Conservation (phyloP, 1,140 invertebrate species). For the Chymomyza costata region DNA sequence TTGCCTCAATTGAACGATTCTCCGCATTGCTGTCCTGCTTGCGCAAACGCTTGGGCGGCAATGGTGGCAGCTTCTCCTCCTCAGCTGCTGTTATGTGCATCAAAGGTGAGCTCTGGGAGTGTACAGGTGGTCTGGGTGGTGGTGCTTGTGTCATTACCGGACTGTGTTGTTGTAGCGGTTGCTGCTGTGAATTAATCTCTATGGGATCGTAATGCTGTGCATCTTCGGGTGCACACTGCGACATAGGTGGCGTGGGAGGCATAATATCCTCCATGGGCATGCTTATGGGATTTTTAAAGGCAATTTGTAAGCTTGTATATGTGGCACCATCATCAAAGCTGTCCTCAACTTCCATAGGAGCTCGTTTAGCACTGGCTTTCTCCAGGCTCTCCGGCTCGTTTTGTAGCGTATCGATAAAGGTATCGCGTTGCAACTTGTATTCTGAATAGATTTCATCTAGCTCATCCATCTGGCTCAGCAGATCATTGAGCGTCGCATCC, state of each 20-base stretch:
- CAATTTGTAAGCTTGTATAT: slow-evolving; percentile 88
- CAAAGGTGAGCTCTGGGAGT: slow-evolving; percentile 23
- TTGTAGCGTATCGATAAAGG: slow-evolving; percentile 66
- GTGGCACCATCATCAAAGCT: slow-evolving; percentile 84
- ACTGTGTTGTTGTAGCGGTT: slow-evolving; percentile 49
- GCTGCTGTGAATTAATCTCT: slow-evolving; percentile 49
- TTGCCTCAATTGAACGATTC: slow-evolving; percentile 62
- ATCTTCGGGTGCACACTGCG: slow-evolving; percentile 55
- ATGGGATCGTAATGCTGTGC: slow-evolving; percentile 63
- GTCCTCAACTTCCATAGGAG: slow-evolving; percentile 78
- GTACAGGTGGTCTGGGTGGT: slow-evolving; percentile 17
- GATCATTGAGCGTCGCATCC: slow-evolving; percentile 81
- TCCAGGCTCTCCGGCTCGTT: slow-evolving; percentile 63
- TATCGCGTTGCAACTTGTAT: slow-evolving; percentile 78
- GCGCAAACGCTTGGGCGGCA: slow-evolving; percentile 86
- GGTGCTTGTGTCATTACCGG: background rate
- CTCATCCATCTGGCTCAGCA: slow-evolving; percentile 84
- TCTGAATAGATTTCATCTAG: slow-evolving; percentile 86
- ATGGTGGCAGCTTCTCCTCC: slow-evolving; percentile 82
- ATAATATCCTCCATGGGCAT: slow-evolving; percentile 76
- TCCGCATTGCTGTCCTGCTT: slow-evolving; percentile 76
- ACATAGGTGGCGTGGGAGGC: slow-evolving; percentile 63
- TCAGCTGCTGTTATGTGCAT: slow-evolving; percentile 58
- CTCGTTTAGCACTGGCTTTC: slow-evolving; percentile 26
- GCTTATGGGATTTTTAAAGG: slow-evolving; percentile 88